Evolutionary conservation across 2,113 vertebrate genomes (phyloP), one percentile per base, ranked within the genome.

Genomic region (Polyodon spathula): DNA sequence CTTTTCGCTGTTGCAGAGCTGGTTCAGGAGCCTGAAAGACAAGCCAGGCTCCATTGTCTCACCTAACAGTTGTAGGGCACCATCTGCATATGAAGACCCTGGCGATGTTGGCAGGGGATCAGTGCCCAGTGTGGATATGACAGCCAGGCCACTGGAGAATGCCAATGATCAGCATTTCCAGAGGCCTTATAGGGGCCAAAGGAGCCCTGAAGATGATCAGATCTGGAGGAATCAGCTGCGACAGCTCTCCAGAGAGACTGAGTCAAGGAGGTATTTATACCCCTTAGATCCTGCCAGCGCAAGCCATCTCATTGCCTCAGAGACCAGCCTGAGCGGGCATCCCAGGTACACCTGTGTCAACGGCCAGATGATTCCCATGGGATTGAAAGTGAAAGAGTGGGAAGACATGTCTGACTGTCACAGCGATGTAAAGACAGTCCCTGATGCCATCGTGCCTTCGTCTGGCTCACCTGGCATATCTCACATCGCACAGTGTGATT

Each of bases 1-100:
- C 1, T 58, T 87, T 17, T 76, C 76, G 4, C 44, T 84, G 50
- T 69, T 88, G 17, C 72, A 78, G 1, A 71, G 73, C 43, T 76
- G 75, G 75, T 72, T 88, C 17, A 73, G 63, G 65, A 42, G 68
- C 64, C 51, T 37, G 71, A 60, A 1, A 67, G 27, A 72, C 46
- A 1, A 69, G 67, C n/a, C 56, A n/a, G 73, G 1, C 43, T 39
- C 14, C 37, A n/a, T 14, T 63, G 68, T 1, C 54, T 66, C 3
- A 8, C 11, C 8, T 42, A 48, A 40, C 55, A 60, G 0, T 54
- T 16, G 6, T 4, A 17, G 12, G 5, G 8, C 16, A 1, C 66
- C 54, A 3, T n/a, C 15, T 40, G 52, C 1, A 39, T 14, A 40
- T 4, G 40, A 12, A 50, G 46, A 5, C 8, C 7, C 10, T 5